Evolutionary conservation across 2,797 vertebrate species (phyloP).

Genomic region (Luscinia megarhynchos): DNA sequence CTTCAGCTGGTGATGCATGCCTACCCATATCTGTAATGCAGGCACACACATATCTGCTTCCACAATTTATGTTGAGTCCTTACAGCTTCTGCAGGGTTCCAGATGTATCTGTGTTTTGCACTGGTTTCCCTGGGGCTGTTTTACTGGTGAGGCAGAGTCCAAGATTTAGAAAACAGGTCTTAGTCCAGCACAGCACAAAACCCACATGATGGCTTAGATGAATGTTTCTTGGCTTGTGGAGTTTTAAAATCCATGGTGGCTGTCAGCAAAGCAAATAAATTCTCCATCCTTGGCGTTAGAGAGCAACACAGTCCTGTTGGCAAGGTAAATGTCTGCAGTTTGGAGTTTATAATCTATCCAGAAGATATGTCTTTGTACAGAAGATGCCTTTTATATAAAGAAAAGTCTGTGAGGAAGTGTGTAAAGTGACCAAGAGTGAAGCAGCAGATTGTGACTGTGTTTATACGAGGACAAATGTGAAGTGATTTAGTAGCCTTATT

Average conservation of each 20-base stretch:
- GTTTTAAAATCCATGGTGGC: constrained; percentile 3
- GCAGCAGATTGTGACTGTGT: background rate
- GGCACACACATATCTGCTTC: background rate
- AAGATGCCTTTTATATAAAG: background rate
- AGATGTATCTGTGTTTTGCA: background rate
- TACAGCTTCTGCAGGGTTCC: background rate
- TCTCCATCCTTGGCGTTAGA: background rate
- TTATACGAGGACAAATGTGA: background rate
- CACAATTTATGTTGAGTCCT: background rate
- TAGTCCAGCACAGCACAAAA: background rate
- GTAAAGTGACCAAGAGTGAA: background rate
- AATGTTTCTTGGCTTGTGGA: constrained; percentile 16
- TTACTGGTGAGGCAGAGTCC: background rate
- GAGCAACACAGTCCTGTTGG: background rate
- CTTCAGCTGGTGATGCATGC: background rate
- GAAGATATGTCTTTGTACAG: background rate
- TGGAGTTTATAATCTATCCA: background rate
- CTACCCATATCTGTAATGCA: background rate
- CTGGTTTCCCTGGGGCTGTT: background rate
- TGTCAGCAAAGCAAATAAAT: constrained; percentile 36
- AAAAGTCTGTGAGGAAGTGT: background rate
- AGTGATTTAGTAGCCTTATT: background rate
- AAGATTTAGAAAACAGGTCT: constrained; percentile 19
- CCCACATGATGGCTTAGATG: background rate
- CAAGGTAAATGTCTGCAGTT: background rate